Evolutionary conservation across 2,113 vertebrate species (phyloP).

Genomic region (Onychorhynchus coronatus): DNA sequence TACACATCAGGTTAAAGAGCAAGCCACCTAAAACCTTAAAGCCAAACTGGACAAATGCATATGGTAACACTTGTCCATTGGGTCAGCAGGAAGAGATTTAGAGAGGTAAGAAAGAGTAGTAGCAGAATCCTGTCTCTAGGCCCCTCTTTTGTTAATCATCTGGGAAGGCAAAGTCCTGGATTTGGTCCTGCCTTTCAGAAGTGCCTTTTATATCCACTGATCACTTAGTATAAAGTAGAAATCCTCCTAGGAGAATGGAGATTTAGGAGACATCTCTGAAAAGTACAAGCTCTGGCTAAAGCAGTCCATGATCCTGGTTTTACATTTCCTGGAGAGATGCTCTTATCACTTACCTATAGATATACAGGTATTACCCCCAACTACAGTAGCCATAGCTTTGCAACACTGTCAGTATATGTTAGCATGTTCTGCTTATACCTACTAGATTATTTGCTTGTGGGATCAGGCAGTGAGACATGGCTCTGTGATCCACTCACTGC

Average conservation of each 20-base stretch:
- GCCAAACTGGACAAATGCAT: not conserved
- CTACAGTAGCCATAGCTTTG: not conserved
- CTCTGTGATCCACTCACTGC: accelerated
- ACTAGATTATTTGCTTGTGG: not conserved
- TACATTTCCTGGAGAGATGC: not conserved
- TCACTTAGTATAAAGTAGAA: not conserved
- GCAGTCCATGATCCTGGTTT: not conserved
- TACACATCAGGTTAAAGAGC: not conserved
- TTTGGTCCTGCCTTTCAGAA: not conserved
- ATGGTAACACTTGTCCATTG: accelerated
- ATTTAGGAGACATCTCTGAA: not conserved
- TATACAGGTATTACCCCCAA: not conserved
- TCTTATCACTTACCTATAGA: not conserved
- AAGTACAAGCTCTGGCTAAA: not conserved
- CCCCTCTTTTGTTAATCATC: not conserved
- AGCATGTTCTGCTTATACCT: not conserved
- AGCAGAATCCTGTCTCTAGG: not conserved
- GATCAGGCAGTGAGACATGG: not conserved
- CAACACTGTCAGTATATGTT: not conserved
- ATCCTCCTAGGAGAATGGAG: not conserved
- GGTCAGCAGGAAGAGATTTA: not conserved
- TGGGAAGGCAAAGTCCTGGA: not conserved
- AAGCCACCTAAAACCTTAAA: not conserved
- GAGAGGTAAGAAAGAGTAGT: not conserved
- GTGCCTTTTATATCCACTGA: not conserved